Conservation (phyloP, 2,113 vertebrate species). For the Stigmatopora nigra region DNA sequence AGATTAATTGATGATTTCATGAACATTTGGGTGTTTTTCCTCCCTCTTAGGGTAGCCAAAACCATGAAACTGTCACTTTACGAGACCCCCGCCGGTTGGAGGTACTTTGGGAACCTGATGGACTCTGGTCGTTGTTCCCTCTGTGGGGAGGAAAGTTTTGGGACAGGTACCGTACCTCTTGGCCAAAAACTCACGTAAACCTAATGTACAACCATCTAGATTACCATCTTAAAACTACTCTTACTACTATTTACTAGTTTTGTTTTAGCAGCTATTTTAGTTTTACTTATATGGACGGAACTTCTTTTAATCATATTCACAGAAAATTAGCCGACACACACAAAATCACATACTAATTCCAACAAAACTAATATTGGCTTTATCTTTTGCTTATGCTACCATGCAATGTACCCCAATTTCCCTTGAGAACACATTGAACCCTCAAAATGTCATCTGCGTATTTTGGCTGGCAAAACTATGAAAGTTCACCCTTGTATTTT, state of each 20-base stretch:
- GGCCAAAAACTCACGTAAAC: not conserved
- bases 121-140: conserved; percentile 94
- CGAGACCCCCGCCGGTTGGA: conserved; percentile 94
- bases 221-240: not conserved
- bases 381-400: not conserved
- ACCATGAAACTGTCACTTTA: conserved; percentile 93
- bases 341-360: too few relatives aligned
- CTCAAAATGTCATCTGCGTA: not conserved
- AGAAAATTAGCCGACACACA: too few relatives aligned
- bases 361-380: not conserved
- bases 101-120: conserved; percentile 96
- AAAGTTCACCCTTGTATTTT: not conserved
- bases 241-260: too few relatives aligned
- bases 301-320: too few relatives aligned
- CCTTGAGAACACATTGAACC: not conserved
- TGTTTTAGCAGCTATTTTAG: too few relatives aligned
- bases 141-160: conserved; percentile 98
- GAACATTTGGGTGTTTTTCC: conserved; percentile 17
- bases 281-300: too few relatives aligned
- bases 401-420: not conserved
- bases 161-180: conserved; percentile 76
- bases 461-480: not conserved
- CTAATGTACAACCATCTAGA: not conserved
- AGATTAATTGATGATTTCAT: conserved; percentile 54
- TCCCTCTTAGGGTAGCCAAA: conserved; percentile 83